Percentiles rank a stretch among this genome's conserved stretches.
These are phyloP conservation scores for Telmatherina bonti DNA, from an alignment of 2,797 vertebrate genomes.

Conservation along the genomic window DNA sequence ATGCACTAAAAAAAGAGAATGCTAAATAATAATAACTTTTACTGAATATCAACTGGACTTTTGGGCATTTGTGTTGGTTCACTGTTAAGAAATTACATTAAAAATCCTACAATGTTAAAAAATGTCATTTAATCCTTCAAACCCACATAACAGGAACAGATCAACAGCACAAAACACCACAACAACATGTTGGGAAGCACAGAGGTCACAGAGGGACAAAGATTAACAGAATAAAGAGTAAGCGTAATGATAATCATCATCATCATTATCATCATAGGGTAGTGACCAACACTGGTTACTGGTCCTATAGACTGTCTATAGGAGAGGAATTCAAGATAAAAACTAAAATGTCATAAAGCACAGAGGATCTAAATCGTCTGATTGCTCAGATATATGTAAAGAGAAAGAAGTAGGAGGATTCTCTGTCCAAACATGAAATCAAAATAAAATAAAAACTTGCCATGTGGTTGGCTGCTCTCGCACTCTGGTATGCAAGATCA, in stretches of 20 bases:
- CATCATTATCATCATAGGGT: not conserved
- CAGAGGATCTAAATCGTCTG: no score
- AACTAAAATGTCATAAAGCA: not conserved
- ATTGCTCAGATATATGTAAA: no score
- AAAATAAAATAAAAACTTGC: conserved; percentile 79
- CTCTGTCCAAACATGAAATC: conserved; percentile 48
- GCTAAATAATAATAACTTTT: no score
- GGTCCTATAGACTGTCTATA: no score
- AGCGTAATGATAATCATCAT: not conserved
- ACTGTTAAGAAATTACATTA: no score
- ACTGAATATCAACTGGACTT: no score
- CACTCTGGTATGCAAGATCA: conserved; percentile 85
- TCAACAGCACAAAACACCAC: not conserved
- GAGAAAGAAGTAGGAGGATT: no score
- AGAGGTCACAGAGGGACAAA: not conserved
- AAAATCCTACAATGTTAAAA: no score
- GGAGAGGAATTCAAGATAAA: not conserved
- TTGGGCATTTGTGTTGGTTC: no score
- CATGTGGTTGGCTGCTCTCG: conserved; percentile 86
- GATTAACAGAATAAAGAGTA: not conserved
- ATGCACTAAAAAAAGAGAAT: no score
- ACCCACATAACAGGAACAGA: not conserved
- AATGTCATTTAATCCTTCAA: no score
- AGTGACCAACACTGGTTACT: no score
- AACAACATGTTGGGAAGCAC: not conserved